Conservation (phyloP, 2,797 vertebrate species). For the Austrolebias charrua region DNA sequence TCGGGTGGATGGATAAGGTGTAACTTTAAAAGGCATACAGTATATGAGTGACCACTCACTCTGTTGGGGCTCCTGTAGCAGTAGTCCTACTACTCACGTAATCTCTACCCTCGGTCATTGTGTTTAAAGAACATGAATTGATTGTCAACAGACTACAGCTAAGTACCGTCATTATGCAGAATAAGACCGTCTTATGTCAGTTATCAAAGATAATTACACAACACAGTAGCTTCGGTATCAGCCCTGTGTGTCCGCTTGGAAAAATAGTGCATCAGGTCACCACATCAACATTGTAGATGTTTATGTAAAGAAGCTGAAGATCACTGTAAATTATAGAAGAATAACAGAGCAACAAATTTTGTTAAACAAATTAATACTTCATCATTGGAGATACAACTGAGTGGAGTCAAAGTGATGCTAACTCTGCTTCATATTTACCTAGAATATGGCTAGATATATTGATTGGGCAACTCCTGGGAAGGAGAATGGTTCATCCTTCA, state of each 20-base stretch:
- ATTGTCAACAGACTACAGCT: constrained; percentile 47
- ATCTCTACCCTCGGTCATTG: constrained; percentile 65
- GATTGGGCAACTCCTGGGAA: constrained; percentile 51
- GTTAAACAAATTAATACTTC: constrained; percentile 45
- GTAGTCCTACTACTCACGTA: constrained; percentile 62
- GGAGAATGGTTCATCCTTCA: constrained; percentile 32
- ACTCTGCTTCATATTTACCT: constrained; percentile 45
- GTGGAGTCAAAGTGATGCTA: constrained; percentile 32
- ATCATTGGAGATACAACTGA: constrained; percentile 18
- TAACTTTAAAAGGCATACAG: constrained; percentile 80
- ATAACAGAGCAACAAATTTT: constrained; percentile 23
- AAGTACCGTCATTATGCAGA: constrained; percentile 49
- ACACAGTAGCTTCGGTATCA: constrained; percentile 18
- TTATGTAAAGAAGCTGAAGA: constrained; percentile 5
- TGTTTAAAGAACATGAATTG: constrained; percentile 60
- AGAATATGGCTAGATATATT: constrained; percentile 36
- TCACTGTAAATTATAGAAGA: constrained; percentile 1
- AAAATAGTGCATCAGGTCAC: constrained; percentile 17
- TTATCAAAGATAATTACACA: constrained; percentile 58
- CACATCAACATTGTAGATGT: constrained; percentile 46
- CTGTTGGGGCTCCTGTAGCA: constrained; percentile 45
- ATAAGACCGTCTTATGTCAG: constrained; percentile 31
- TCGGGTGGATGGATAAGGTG: constrained; percentile 65
- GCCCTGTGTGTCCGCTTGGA: constrained; percentile 18
- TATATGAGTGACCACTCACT: constrained; percentile 62